Conservation (phyloP, 1,140 invertebrate genomes). For the Panagrolaimus sp. region DNA sequence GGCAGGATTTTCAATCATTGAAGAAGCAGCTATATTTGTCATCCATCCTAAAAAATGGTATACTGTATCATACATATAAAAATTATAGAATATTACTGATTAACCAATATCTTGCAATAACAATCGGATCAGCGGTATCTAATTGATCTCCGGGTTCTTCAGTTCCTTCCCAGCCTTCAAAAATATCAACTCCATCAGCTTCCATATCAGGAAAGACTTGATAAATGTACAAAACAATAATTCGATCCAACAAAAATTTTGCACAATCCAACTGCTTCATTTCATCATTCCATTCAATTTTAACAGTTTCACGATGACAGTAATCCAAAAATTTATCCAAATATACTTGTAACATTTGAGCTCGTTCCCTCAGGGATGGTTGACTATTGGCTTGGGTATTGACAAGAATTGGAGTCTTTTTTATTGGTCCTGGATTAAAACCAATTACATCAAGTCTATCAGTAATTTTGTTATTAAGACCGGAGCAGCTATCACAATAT, state of each 20-base stretch:
- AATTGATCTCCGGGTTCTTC: conserved; percentile 33
- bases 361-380: conserved; percentile 36
- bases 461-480: background rate
- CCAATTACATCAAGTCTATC: conserved; percentile 24
- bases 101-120: conserved; percentile 46
- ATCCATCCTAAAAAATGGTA: conserved; percentile 58
- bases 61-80: background rate
- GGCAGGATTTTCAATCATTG: conserved; percentile 19
- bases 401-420: conserved; percentile 22
- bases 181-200: conserved; percentile 52
- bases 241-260: conserved; percentile 50
- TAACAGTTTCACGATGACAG: conserved; percentile 44
- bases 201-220: conserved; percentile 54
- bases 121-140: conserved; percentile 55
- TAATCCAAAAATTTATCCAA: conserved; percentile 58
- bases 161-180: conserved; percentile 52
- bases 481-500: conserved; percentile 40
- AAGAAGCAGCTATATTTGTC: conserved; percentile 50
- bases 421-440: conserved; percentile 30
- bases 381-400: conserved; percentile 25
- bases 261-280: conserved; percentile 39
- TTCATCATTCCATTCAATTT: conserved; percentile 54
- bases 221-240: conserved; percentile 50
- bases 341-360: conserved; percentile 55
- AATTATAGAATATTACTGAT: background rate